A percentile compares a stretch with the other conserved stretches of the same genome.
phyloP scores from a whole-genome alignment of 2,113 vertebrate genomes.

The Paramormyrops kingsleyae region DNA sequence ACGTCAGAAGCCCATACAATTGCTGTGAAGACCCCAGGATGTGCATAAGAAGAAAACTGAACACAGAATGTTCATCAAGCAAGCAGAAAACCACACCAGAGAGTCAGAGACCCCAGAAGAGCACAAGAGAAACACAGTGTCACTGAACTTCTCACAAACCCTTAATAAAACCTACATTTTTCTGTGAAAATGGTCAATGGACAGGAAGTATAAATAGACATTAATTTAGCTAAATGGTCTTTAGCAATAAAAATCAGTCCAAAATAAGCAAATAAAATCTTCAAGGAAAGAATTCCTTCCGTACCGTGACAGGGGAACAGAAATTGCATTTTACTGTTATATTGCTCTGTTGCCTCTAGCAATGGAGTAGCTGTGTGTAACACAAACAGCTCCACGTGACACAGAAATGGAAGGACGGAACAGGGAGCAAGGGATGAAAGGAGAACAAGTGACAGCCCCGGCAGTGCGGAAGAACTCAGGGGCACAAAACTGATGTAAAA shows the following conservation, averaged over 20 bases:
- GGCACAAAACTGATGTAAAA: neutral
- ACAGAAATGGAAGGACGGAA: neutral
- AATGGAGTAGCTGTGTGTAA: neutral
- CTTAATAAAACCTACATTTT: neutral
- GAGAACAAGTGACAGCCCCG: neutral
- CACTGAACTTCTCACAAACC: neutral
- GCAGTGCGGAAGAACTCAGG: neutral
- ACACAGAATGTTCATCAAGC: neutral
- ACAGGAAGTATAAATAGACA: neutral
- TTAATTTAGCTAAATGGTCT: neutral
- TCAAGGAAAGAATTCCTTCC: neutral
- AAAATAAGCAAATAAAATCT: neutral
- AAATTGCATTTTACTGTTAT: neutral
- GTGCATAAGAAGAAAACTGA: neutral
- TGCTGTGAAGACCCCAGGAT: neutral
- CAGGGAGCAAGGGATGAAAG: neutral
- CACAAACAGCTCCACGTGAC: neutral
- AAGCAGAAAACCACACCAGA: neutral
- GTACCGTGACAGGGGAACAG: neutral
- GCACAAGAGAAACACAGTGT: neutral
- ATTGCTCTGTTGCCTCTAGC: neutral
- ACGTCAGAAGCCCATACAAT: neutral
- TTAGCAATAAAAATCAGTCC: neutral
- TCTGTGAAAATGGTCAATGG: neutral
- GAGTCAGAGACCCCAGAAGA: neutral